These are phyloP conservation scores for Tinamus guttatus DNA, from an alignment of 2,113 vertebrate species.

Conservation along the genomic window DNA sequence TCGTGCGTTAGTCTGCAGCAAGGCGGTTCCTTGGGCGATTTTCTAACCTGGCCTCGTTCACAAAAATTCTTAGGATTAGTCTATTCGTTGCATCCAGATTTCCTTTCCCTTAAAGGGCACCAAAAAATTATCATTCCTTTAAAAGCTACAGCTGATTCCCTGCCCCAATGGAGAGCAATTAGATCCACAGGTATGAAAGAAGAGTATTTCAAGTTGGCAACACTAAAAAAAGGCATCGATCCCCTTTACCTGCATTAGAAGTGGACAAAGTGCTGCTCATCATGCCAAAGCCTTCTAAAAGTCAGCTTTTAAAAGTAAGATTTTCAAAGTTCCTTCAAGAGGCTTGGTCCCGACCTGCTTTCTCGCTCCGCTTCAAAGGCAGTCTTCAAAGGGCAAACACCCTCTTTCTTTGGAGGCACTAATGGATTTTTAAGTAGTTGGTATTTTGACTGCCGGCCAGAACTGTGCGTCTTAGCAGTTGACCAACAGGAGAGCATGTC, in stretches of 20 bases:
- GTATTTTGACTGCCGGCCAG: conserved; percentile 55
- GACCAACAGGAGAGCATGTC: conserved; percentile 39
- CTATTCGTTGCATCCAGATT: background rate
- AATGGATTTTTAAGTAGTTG: conserved; percentile 60
- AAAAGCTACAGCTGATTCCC: background rate
- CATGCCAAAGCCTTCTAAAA: background rate
- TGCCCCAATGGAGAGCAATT: background rate
- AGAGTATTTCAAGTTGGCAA: background rate
- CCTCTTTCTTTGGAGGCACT: conserved; percentile 2
- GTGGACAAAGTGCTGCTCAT: background rate
- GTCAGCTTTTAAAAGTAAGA: background rate
- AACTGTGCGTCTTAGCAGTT: background rate
- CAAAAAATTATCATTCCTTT: background rate
- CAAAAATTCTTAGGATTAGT: background rate
- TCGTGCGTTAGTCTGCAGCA: background rate
- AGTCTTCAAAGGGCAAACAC: background rate
- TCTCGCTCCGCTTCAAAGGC: background rate
- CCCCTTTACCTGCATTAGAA: background rate
- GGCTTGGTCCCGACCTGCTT: background rate
- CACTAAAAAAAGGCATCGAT: background rate
- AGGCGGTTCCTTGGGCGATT: background rate
- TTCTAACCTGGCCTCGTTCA: background rate
- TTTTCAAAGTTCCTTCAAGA: background rate
- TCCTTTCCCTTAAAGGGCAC: background rate
- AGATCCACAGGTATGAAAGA: background rate